Conservation (phyloP, 2,888 invertebrate species). For the Yponomeuta cagnagella region DNA sequence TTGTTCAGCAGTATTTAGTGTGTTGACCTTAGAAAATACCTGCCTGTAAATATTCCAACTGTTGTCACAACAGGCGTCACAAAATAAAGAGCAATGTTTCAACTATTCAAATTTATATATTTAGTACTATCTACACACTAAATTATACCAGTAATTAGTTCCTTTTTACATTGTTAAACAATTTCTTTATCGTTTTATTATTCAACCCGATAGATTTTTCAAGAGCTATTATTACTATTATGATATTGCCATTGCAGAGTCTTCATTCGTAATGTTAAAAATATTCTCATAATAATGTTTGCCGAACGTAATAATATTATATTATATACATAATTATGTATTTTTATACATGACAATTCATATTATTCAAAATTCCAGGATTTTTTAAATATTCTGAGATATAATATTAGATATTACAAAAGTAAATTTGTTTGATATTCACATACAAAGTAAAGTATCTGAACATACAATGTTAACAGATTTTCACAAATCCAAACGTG, state of each 20-base stretch:
- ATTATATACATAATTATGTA: background rate
- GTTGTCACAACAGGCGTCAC: constrained; percentile 24
- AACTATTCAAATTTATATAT: constrained; percentile 15
- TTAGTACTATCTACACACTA: constrained; percentile 5
- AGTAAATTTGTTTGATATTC: constrained; percentile 12
- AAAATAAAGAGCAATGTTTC: constrained; percentile 19
- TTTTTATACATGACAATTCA: constrained; percentile 32
- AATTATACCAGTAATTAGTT: constrained; percentile 19
- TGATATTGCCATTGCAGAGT: constrained; percentile 48
- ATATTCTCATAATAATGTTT: constrained; percentile 60
- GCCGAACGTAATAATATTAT: constrained; percentile 49
- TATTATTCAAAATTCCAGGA: constrained; percentile 58
- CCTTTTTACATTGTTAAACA: constrained; percentile 1
- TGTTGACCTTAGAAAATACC: background rate
- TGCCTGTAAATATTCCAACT: background rate
- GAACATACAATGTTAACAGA: constrained; percentile 16
- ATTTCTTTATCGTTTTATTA: background rate
- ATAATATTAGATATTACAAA: background rate
- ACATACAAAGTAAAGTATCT: constrained; percentile 3
- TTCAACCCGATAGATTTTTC: background rate
- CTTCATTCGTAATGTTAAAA: constrained; percentile 38
- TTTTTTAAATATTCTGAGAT: constrained; percentile 18
- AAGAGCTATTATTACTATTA: constrained; percentile 7
- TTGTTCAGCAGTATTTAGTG: background rate
- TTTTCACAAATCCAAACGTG: constrained; percentile 17